Evolutionary conservation across 1,140 invertebrate genomes (phyloP).

Genomic region (Psix sp.): DNA sequence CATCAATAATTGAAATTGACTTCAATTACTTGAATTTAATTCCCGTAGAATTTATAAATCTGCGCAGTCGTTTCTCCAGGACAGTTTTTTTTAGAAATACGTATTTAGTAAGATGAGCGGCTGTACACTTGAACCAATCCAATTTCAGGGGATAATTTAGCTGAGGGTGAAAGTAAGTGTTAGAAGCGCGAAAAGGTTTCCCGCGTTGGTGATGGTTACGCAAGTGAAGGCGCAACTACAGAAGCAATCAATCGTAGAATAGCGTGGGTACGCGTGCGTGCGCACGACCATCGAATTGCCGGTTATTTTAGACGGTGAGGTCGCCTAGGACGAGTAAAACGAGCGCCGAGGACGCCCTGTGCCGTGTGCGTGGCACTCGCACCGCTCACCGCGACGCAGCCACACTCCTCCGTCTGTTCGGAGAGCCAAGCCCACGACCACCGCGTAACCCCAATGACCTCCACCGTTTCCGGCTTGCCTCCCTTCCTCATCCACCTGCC

Average conservation of each 20-base stretch:
- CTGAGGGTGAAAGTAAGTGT: background rate
- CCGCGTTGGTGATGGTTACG: conserved; percentile 30
- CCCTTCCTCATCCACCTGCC: conserved; percentile 60
- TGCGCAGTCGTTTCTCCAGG: too few relatives aligned
- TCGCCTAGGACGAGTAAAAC: conserved; percentile 73
- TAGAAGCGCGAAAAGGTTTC: background rate
- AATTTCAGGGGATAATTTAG: background rate
- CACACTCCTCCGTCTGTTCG: conserved; percentile 43
- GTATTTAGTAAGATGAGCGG: too few relatives aligned
- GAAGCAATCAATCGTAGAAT: conserved; percentile 54
- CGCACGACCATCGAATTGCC: conserved; percentile 62
- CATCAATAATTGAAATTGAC: too few relatives aligned
- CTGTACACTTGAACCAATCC: background rate
- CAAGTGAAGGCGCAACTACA: conserved; percentile 38
- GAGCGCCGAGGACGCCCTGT: conserved; percentile 70
- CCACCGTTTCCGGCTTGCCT: conserved; percentile 68
- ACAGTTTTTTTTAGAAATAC: too few relatives aligned
- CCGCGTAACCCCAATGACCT: conserved; percentile 68
- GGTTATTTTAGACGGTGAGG: conserved; percentile 74
- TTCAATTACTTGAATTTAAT: too few relatives aligned
- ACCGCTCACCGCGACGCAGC: conserved; percentile 56
- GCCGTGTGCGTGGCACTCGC: conserved; percentile 45
- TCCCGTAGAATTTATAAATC: too few relatives aligned
- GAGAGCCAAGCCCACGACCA: conserved; percentile 58
- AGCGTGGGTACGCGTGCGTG: conserved; percentile 53